A percentile compares a stretch with the other conserved stretches of the same genome.
Evolutionary conservation across 2,113 vertebrate genomes (phyloP).

Genomic region (Saimiri boliviensis): DNA sequence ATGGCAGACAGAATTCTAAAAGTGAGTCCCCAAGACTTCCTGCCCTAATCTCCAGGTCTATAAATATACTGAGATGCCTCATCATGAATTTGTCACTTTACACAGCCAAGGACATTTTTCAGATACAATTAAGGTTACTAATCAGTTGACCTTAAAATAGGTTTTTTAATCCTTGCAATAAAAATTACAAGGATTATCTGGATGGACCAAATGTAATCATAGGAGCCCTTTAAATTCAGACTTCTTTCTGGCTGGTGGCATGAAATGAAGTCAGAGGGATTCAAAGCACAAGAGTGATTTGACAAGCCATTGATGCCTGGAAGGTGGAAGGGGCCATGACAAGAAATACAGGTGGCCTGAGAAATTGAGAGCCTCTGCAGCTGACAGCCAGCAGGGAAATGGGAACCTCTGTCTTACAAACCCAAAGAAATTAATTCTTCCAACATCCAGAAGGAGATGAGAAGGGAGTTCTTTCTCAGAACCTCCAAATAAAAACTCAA

Average conservation of each 20-base stretch:
- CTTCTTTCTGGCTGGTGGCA: not conserved
- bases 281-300: not conserved
- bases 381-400: not conserved
- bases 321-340: not conserved
- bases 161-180: too few species aligned
- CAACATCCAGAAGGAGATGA: not conserved
- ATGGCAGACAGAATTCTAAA: not conserved
- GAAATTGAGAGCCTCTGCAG: not conserved
- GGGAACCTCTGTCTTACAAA: not conserved
- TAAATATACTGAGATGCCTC: not conserved
- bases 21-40: not conserved
- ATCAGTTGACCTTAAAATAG: not conserved
- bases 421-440: not conserved
- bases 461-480: not conserved
- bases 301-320: not conserved
- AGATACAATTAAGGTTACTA: not conserved
- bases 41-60: not conserved
- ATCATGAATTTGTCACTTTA: not conserved
- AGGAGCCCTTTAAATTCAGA: not conserved
- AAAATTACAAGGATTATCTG: not conserved
- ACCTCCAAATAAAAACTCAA: not conserved
- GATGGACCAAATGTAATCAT: not conserved
- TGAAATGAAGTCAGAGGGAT: not conserved
- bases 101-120: not conserved
- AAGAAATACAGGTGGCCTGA: not conserved